Evolutionary conservation across 2,797 vertebrate genomes (phyloP).

Genomic region (Urosaurus nigricauda): DNA sequence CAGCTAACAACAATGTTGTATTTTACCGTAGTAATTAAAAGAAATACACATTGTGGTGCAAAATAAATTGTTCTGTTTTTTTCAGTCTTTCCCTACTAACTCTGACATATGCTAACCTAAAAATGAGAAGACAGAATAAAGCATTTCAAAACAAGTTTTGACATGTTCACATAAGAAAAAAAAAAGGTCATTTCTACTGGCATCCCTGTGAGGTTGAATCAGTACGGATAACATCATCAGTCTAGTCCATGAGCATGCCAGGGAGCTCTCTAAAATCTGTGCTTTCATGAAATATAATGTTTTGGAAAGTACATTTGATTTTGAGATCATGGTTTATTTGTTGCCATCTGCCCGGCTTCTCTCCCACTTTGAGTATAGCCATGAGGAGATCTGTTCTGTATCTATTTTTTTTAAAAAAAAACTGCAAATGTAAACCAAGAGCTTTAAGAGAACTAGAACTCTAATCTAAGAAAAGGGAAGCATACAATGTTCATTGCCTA

Average conservation of each 20-base stretch:
- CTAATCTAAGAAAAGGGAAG: not conserved
- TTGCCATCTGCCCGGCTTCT: not conserved
- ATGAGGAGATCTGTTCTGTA: not conserved
- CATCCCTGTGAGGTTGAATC: not conserved
- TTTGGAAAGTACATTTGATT: not conserved
- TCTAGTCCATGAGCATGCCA: not conserved
- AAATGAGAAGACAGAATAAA: not conserved
- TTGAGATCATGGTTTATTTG: not conserved
- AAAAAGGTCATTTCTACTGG: not conserved
- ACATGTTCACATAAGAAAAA: not conserved
- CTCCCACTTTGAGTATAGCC: not conserved
- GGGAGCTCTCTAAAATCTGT: not conserved
- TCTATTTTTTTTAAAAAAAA: no score
- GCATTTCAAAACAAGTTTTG: conserved; percentile 3
- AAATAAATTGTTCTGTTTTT: not conserved
- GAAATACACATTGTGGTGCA: not conserved
- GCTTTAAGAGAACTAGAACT: not conserved
- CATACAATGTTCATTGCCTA: not conserved
- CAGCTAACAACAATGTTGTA: no score
- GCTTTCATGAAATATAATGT: not conserved
- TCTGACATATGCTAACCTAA: not conserved
- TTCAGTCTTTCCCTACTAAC: not conserved
- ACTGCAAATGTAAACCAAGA: not conserved
- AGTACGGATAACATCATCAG: not conserved
- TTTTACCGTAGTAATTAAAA: not conserved